Evolutionary conservation across 1,140 invertebrate species (phyloP), one percentile per base, ranked within the genome.

Genomic region (Trichonephila clavipes): DNA sequence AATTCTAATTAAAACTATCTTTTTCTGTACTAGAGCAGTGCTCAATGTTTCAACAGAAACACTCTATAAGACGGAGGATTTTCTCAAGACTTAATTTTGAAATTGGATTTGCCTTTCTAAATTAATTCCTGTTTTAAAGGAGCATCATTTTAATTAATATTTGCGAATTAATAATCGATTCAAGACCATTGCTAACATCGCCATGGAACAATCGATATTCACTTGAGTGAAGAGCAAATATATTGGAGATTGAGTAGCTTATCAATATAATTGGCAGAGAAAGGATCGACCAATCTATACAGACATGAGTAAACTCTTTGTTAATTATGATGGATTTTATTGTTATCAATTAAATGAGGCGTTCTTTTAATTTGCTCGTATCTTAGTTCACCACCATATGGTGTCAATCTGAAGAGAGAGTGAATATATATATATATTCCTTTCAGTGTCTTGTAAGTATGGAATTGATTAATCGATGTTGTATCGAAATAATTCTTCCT

Each of bases 271-370:
- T 34, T 34, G 28, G 28, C 72, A 77, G 28, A 19, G 24, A 77
- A 40, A 34, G 16, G 14, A 14, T 77, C 28, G 7, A 4, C 72
- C 72, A 19, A 40, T 77, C 28, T 77, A 12, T 51, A 51, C 51
- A 51, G 5, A 51, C 18, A 34, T 0, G 3, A 19, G 28, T 28
- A 34, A 64, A 40, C 18, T 77, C 18, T 77, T 6, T 34, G 34
- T 77, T 19, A 77, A 40, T 34, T 77, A 77, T 77, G 72, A 77
- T 34, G 34, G 72, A 77, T 77, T 40, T 77, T 77, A 77, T 28
- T 28, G 34, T 77, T 40, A 77, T 77, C 72, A 14, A 34, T 77
- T 34, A 34, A 77, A 40, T 77, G 34, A 40, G 28, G 2, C 24
- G 72, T 34, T 34, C 14, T 40, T 77, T 77, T 34, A 77, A 77